Evolutionary conservation across 2,888 invertebrate species (phyloP).

Genomic region (Drosophila barbarae): DNA sequence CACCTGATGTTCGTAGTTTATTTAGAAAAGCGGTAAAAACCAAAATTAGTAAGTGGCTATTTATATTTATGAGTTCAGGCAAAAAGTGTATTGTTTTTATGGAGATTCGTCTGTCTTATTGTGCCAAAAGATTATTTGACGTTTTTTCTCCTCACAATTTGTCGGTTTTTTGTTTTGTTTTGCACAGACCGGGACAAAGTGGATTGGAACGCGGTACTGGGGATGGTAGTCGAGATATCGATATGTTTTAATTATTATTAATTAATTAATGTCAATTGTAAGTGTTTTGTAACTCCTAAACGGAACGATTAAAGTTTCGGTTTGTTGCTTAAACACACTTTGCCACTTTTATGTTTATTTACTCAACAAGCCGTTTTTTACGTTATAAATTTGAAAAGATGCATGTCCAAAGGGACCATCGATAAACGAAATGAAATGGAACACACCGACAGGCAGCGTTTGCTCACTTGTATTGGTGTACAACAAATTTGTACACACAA

Average conservation of each 20-base stretch:
- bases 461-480: slow-evolving; percentile 39
- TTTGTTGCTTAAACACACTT: neutral
- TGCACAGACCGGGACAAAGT: neutral
- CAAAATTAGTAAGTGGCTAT: slow-evolving; percentile 33
- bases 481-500: slow-evolving; percentile 53
- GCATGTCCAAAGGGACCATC: neutral
- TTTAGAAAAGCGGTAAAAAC: slow-evolving; percentile 34
- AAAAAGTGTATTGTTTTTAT: slow-evolving; percentile 5
- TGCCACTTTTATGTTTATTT: no score
- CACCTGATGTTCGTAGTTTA: slow-evolving; percentile 40
- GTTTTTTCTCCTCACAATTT: slow-evolving; percentile 6
- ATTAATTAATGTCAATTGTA: neutral
- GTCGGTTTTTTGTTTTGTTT: slow-evolving; percentile 22
- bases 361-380: neutral
- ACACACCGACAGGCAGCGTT: slow-evolving; percentile 22
- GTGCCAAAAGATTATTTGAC: slow-evolving; percentile 17
- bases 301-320: neutral
- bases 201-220: neutral
- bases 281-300: neutral
- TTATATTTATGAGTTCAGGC: slow-evolving; percentile 37
- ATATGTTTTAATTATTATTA: slow-evolving; percentile 1
- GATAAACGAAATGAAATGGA: slow-evolving; percentile 34
- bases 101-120: slow-evolving; percentile 23
- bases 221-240: neutral
- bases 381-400: slow-evolving; percentile 1